Percentiles rank a stretch among this genome's conserved stretches.
Evolutionary conservation across 2,113 vertebrate genomes (phyloP).

Genomic region (Reinhardtius hippoglossoides): DNA sequence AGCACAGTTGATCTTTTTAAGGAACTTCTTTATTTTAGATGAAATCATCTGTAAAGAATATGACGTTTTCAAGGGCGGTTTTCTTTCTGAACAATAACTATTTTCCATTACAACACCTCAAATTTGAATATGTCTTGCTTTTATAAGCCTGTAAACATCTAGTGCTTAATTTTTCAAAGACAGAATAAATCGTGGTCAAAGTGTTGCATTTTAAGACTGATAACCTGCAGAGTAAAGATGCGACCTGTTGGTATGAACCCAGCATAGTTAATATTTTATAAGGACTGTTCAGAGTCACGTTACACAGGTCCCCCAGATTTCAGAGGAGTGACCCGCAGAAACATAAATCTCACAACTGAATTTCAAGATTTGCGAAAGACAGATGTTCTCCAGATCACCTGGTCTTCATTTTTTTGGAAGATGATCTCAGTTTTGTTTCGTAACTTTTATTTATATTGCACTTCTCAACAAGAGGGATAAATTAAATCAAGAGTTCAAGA

Average conservation of each 20-base stretch:
- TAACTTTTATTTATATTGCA: no score
- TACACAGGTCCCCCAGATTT: slow-evolving; percentile 66
- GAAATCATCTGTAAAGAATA: no score
- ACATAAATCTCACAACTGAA: slow-evolving; percentile 55
- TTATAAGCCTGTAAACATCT: neutral
- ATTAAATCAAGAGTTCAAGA: no score
- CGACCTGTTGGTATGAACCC: slow-evolving; percentile 33
- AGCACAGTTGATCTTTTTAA: neutral
- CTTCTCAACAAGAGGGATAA: no score
- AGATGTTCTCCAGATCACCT: neutral
- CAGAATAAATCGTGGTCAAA: slow-evolving; percentile 10
- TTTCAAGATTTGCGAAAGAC: slow-evolving; percentile 55
- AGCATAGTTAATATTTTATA: slow-evolving; percentile 79
- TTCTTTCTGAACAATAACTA: neutral
- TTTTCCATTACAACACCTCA: neutral
- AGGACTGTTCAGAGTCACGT: slow-evolving; percentile 72
- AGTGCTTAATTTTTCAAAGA: neutral
- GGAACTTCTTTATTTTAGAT: neutral
- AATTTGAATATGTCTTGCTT: neutral
- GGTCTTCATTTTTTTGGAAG: neutral
- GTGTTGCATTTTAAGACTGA: slow-evolving; percentile 13
- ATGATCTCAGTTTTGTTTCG: no score
- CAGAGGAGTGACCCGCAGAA: slow-evolving; percentile 28
- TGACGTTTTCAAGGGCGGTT: neutral
- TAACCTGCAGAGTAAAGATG: slow-evolving; percentile 33